Conservation (phyloP, 2,888 invertebrate genomes). For the Podotricha telesiphe region DNA sequence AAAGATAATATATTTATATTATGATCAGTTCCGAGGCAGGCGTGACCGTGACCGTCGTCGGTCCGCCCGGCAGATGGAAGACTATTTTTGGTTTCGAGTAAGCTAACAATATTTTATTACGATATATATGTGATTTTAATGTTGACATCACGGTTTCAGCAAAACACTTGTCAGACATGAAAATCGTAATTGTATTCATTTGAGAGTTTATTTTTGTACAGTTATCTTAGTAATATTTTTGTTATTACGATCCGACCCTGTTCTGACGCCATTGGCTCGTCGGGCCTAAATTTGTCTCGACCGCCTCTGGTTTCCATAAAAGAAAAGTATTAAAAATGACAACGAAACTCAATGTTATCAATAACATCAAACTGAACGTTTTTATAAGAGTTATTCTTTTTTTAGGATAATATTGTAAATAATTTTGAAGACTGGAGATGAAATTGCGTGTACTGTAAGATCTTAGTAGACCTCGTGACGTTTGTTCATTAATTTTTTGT, state of each 20-base stretch:
- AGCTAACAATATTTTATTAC: constrained; percentile 1
- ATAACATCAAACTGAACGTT: background rate
- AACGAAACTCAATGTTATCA: constrained; percentile 15
- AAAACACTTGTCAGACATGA: background rate
- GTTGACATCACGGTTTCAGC: background rate
- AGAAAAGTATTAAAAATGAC: background rate
- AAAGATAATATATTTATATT: background rate
- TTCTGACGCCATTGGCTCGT: background rate
- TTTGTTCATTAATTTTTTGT: constrained; percentile 2
- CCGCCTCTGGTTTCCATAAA: background rate
- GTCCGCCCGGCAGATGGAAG: background rate
- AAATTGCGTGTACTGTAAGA: constrained; percentile 24
- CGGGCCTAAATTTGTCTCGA: constrained; percentile 5
- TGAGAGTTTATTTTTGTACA: constrained; percentile 10
- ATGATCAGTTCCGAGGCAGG: background rate
- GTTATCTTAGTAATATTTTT: background rate
- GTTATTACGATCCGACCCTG: background rate
- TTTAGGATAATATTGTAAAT: constrained; percentile 29
- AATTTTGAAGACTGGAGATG: constrained; percentile 27
- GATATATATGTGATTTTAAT: background rate
- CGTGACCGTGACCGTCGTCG: no score
- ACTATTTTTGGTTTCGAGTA: background rate
- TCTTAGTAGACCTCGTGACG: constrained; percentile 7
- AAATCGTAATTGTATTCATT: background rate
- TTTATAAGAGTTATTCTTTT: constrained; percentile 10